Evolutionary conservation across 2,113 vertebrate species (phyloP).

Genomic region (Notothenia rossii): DNA sequence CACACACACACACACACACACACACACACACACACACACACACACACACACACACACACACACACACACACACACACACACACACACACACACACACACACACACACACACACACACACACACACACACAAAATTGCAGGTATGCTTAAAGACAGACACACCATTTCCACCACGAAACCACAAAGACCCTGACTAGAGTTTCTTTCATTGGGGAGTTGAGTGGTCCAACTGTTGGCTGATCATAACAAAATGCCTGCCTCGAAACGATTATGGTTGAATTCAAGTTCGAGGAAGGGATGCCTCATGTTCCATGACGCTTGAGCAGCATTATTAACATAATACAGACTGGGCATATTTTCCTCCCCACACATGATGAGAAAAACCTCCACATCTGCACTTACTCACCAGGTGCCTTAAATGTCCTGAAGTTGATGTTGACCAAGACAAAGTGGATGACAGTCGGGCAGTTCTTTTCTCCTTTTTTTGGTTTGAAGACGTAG

Average conservation of each 20-base stretch:
- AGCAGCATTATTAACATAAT: constrained; percentile 9
- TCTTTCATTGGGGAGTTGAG: constrained; percentile 21
- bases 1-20: constrained; percentile 3
- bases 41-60: not conserved
- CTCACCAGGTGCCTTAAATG: constrained; percentile 94
- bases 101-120: not conserved
- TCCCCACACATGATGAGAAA: constrained; percentile 14
- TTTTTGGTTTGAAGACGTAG: constrained; percentile 96
- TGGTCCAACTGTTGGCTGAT: not conserved
- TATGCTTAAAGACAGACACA: constrained; percentile 8
- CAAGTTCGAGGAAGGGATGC: constrained; percentile 48
- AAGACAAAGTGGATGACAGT: constrained; percentile 97
- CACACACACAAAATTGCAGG: not conserved
- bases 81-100: constrained; percentile 1
- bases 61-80: constrained; percentile 11
- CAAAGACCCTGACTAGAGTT: constrained; percentile 10
- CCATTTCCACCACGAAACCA: constrained; percentile 16
- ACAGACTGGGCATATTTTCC: constrained; percentile 38
- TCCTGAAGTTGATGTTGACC: constrained; percentile 96
- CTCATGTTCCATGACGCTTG: constrained; percentile 46
- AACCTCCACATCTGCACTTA: not conserved
- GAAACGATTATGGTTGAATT: constrained; percentile 17
- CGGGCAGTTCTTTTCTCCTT: constrained; percentile 92
- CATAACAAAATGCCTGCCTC: not conserved
- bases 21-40: not conserved